Percentiles rank a stretch among this genome's conserved stretches.
These are phyloP conservation scores for Calameuta pallipes DNA, from an alignment of 2,888 invertebrate species.

Conservation along the genomic window DNA sequence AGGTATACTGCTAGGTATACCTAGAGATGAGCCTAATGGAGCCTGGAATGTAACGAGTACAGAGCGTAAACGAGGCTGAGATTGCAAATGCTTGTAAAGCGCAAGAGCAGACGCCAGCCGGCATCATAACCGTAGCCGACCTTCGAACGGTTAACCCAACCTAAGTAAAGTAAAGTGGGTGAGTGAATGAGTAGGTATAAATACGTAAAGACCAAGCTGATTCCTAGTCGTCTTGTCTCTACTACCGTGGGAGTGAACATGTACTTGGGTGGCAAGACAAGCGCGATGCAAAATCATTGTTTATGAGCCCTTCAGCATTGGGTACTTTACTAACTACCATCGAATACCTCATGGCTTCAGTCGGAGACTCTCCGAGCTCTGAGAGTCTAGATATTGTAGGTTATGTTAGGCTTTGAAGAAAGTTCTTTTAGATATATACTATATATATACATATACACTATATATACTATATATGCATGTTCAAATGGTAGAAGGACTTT, in stretches of 20 bases:
- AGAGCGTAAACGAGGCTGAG: conserved; percentile 51
- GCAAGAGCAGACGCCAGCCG: background rate
- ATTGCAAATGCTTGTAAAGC: conserved; percentile 24
- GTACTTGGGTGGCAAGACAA: conserved; percentile 36
- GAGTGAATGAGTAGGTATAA: conserved; percentile 33
- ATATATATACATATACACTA: too few species aligned
- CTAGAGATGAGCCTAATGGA: conserved; percentile 51
- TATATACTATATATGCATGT: background rate
- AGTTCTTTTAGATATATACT: background rate
- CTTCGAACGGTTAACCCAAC: background rate
- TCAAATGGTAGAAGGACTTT: background rate
- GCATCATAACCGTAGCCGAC: background rate
- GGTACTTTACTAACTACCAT: conserved; percentile 58
- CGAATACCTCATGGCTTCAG: conserved; percentile 15
- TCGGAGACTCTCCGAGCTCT: background rate
- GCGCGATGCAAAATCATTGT: conserved; percentile 57
- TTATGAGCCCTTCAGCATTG: conserved; percentile 54
- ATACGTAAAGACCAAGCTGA: background rate
- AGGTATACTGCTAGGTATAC: conserved; percentile 9
- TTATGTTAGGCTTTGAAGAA: background rate
- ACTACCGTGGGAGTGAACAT: conserved; percentile 22
- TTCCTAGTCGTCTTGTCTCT: conserved; percentile 4
- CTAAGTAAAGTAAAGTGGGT: conserved; percentile 45
- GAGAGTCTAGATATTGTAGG: background rate
- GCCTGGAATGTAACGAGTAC: conserved; percentile 49